These are phyloP conservation scores for Metopia argyrocephala DNA, from an alignment of 2,888 invertebrate species.

Conservation along the genomic window DNA sequence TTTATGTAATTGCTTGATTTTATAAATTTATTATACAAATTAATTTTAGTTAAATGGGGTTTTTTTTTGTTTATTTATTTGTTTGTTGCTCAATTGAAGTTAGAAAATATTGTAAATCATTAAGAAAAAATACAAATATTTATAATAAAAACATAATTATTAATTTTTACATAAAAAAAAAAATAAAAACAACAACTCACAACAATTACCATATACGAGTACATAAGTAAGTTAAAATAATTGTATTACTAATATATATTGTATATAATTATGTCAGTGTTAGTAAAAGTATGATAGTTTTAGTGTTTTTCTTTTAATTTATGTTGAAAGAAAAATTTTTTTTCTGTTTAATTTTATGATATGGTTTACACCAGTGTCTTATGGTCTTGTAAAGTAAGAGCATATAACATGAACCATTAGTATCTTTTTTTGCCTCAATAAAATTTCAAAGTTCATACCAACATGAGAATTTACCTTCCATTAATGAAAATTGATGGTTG, in stretches of 20 bases:
- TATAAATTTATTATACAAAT: constrained; percentile 29
- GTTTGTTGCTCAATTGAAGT: constrained; percentile 29
- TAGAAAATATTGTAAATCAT: constrained; percentile 5
- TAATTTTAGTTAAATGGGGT: constrained; percentile 21
- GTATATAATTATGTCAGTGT: constrained; percentile 25
- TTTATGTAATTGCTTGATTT: constrained; percentile 4
- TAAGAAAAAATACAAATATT: constrained; percentile 30
- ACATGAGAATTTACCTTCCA: too few relatives aligned
- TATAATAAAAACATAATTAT: background rate
- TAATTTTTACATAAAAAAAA: background rate
- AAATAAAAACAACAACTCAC: constrained; percentile 37
- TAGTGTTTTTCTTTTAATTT: constrained; percentile 20
- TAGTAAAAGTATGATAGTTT: constrained; percentile 45
- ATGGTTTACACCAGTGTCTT: too few relatives aligned
- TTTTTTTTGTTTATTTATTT: constrained; percentile 22
- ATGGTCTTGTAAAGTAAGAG: too few relatives aligned
- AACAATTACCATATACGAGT: constrained; percentile 53
- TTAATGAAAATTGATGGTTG: too few relatives aligned
- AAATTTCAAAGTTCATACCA: too few relatives aligned
- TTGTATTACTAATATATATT: constrained; percentile 12
- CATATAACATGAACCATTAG: too few relatives aligned
- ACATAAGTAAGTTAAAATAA: constrained; percentile 15
- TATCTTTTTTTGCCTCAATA: too few relatives aligned
- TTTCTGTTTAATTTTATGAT: constrained; percentile 13
- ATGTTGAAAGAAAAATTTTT: background rate